Conservation (phyloP, 2,888 invertebrate genomes). For the Quadroppia sp. region DNA sequence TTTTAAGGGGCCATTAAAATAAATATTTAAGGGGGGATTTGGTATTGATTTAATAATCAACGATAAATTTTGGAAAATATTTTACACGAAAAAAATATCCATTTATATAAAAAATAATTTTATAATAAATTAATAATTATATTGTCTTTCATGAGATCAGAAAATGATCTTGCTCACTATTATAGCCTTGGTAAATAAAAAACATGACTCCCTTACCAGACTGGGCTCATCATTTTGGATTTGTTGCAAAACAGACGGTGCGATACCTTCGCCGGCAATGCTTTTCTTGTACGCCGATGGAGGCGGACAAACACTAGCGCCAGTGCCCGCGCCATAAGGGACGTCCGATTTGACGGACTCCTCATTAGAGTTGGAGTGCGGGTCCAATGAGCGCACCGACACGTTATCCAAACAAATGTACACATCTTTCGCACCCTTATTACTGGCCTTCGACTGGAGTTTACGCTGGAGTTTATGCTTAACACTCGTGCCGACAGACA, state of each 20-base stretch:
- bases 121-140: too few species aligned
- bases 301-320: background rate
- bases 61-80: too few species aligned
- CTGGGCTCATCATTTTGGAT: background rate
- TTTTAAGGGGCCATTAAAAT: too few species aligned
- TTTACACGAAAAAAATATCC: too few species aligned
- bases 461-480: background rate
- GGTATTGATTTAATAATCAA: too few species aligned
- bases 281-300: background rate
- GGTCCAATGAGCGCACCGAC: conserved; percentile 19
- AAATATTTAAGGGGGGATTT: too few species aligned
- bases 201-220: background rate
- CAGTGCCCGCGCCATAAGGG: too few species aligned
- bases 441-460: background rate
- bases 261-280: conserved; percentile 2
- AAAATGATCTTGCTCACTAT: too few species aligned
- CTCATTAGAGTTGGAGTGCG: background rate
- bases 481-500: background rate
- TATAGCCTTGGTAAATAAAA: too few species aligned
- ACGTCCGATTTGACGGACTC: background rate
- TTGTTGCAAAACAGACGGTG: background rate
- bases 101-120: too few species aligned
- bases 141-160: too few species aligned
- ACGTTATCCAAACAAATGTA: conserved; percentile 33
- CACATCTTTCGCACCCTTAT: background rate